Base-by-base conservation (phyloP, 64 coral and sea anemone genomes). In the Pachyseris speciosa region DNA sequence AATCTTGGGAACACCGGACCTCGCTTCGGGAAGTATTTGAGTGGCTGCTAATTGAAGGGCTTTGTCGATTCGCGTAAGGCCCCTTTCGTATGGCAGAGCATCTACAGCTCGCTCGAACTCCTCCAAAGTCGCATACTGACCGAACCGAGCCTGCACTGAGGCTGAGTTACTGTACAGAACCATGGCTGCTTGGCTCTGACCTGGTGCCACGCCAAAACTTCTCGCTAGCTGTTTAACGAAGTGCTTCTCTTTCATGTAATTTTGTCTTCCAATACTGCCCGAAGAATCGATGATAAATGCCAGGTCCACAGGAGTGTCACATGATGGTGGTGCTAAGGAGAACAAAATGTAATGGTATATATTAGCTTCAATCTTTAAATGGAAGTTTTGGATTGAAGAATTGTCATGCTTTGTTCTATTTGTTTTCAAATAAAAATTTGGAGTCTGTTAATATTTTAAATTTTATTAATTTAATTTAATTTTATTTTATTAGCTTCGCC, bases 201-300 rank as follows among this genome's bases (percentile, higher is more conserved):
- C 78, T 12, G 85, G 87, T 9, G 87, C 80, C 10, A 90, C 40
- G 27, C 19, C 66, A 57, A 94, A 94, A 15, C 51, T 57, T 10
- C 45, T 17, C 2, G 78, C 80, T 20, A 94, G 43, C 19, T 66
- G 63, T 45, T 94, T 94, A 5, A 94, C 70, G 78, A 94, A 94
- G 26, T 94, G 68, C 43, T 87, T 80, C 49, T 94, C 48, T 85
- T 76, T 94, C 9, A 75, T 57, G 59, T 81, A 90, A 57, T 94
- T 86, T 1, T 31, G n/a, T 5, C 55, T 22, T 20, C 93, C 87
- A 9, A 94, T 94, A 29, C 93, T 94, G 9, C 87, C 93, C 9
- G 93, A 94, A 27, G 77, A 87, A 58, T 94, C 93, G 78, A 94
- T 85, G 69, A 94, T 80, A 67, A 90, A 94, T 9, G 78, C 86